Evolutionary conservation across 2,797 vertebrate species (phyloP).

Genomic region (Gila robusta): DNA sequence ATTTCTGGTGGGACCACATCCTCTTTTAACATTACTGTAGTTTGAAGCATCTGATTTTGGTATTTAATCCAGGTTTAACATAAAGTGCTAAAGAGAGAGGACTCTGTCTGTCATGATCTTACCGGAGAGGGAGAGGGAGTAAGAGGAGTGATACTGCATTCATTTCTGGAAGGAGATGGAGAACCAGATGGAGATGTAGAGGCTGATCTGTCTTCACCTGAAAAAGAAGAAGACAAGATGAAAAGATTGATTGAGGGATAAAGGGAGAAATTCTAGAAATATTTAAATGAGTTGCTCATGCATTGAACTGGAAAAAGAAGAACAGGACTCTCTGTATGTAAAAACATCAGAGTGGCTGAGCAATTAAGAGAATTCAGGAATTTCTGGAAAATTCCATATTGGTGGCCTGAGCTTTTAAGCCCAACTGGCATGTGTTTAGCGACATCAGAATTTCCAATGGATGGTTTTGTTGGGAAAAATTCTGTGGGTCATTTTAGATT

Average conservation of each 20-base stretch:
- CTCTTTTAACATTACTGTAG: conserved; percentile 30
- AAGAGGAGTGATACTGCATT: conserved; percentile 91
- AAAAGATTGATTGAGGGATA: not conserved
- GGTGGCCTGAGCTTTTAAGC: not conserved
- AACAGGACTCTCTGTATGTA: not conserved
- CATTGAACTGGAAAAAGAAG: not conserved
- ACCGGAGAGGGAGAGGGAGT: conserved; percentile 92
- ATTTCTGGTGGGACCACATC: conserved; percentile 33
- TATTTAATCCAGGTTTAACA: not conserved
- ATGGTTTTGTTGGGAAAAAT: conserved; percentile 1
- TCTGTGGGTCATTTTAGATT: not conserved
- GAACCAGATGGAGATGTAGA: conserved; percentile 80
- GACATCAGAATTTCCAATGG: not conserved
- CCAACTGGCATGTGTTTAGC: not conserved
- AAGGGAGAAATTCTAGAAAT: not conserved
- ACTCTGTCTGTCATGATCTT: conserved; percentile 59
- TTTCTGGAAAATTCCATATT: conserved; percentile 12
- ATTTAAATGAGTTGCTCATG: not conserved
- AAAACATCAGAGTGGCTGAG: not conserved
- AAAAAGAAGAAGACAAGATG: conserved; percentile 44
- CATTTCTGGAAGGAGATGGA: conserved; percentile 80
- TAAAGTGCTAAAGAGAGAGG: not conserved
- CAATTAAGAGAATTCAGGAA: not conserved
- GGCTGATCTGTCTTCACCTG: conserved; percentile 74
- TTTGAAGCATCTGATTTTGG: conserved; percentile 27